phyloP scores from a whole-genome alignment of 2,797 vertebrate genomes.

The Gambusia yucatana region DNA sequence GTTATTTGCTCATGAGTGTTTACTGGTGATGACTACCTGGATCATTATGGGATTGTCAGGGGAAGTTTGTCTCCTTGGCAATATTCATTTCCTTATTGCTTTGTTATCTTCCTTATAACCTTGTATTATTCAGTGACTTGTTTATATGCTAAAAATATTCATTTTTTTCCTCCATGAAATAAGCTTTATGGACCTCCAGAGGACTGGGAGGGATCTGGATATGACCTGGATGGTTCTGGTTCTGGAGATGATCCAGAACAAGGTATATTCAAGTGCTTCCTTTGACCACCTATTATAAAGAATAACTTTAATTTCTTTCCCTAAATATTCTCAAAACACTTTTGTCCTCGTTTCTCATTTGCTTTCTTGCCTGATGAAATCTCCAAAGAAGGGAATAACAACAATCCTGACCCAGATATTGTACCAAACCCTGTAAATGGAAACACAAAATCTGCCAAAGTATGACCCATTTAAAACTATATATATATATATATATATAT shows the following conservation, averaged over 20 bases:
- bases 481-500: neutral
- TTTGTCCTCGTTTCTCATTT: neutral
- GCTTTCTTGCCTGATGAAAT: conserved; percentile 4
- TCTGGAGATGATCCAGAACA: conserved; percentile 62
- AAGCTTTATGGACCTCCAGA: conserved; percentile 64
- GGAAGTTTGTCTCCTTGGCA: conserved; percentile 41
- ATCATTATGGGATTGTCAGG: conserved; percentile 14
- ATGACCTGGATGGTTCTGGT: conserved; percentile 79
- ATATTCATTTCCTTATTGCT: conserved; percentile 35
- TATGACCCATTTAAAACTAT: conserved; percentile 8
- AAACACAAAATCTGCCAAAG: conserved; percentile 5
- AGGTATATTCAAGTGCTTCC: conserved; percentile 42
- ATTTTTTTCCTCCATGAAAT: neutral
- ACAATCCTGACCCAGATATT: neutral
- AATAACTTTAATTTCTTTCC: neutral
- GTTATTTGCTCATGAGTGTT: conserved; percentile 22
- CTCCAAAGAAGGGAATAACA: neutral
- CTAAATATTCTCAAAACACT: neutral
- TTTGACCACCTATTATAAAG: neutral
- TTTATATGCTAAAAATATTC: neutral
- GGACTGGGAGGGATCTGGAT: conserved; percentile 85
- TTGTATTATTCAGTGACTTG: conserved; percentile 15
- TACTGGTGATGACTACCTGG: conserved; percentile 20
- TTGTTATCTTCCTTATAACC: conserved; percentile 1
- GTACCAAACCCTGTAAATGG: neutral